Percentiles rank a stretch among this genome's conserved stretches.
Conservation (phyloP, 2,113 vertebrate genomes). For the Muscicapa adusta region DNA sequence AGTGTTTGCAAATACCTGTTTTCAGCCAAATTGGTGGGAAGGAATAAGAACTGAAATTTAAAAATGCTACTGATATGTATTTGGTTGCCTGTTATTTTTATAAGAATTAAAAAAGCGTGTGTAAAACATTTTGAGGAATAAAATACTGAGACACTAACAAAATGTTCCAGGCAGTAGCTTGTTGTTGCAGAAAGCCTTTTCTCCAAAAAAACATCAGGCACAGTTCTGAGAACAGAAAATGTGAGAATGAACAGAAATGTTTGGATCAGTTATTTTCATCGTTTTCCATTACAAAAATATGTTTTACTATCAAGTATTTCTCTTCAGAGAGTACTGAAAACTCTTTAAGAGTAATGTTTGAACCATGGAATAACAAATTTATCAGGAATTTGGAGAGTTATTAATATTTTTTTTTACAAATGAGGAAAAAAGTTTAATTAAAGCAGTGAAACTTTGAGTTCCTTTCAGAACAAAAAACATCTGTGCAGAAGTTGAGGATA, state of each 20-base stretch:
- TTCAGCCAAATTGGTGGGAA: conserved; percentile 75
- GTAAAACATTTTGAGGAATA: conserved; percentile 25
- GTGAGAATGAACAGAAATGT: neutral
- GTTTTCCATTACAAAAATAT: neutral
- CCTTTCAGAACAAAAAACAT: conserved; percentile 12
- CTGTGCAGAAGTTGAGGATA: neutral
- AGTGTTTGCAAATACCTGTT: conserved; percentile 80
- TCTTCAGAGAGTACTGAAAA: neutral
- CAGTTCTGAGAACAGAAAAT: neutral
- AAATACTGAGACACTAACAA: neutral
- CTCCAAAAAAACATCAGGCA: neutral
- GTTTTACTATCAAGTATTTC: neutral
- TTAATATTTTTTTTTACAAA: neutral
- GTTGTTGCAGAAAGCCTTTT: neutral
- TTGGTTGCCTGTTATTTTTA: conserved; percentile 44
- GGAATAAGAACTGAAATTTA: conserved; percentile 74
- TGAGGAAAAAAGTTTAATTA: neutral
- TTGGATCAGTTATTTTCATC: neutral
- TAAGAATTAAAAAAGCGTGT: neutral
- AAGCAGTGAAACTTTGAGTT: neutral
- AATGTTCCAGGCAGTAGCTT: neutral
- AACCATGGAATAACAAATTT: neutral
- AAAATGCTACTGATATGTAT: conserved; percentile 66
- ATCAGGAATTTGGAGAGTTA: neutral
- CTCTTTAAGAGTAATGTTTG: neutral